Evolutionary conservation across 2,888 invertebrate species (phyloP).

Genomic region (Laspeyria flexula): DNA sequence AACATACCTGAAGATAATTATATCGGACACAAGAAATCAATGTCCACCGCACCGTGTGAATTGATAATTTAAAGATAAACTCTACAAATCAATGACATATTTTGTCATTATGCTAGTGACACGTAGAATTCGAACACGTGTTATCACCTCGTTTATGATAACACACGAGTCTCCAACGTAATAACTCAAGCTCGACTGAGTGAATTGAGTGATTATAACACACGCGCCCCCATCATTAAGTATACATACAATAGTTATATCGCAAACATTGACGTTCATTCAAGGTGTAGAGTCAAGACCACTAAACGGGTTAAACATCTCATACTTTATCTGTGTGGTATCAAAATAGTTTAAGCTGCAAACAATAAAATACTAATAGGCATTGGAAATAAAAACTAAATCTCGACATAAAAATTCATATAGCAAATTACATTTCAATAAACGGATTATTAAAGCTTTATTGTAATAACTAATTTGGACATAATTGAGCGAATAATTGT

Average conservation of each 20-base stretch:
- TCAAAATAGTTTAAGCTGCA: no score
- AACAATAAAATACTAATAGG: no score
- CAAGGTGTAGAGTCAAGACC: no score
- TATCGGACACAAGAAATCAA: conserved; percentile 18
- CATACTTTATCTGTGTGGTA: no score
- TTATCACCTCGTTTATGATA: conserved; percentile 26
- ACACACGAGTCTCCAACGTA: conserved; percentile 29
- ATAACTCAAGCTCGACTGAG: conserved; percentile 38
- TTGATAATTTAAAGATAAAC: conserved; percentile 14
- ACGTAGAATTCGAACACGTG: conserved; percentile 6
- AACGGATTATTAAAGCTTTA: no score
- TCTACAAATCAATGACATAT: conserved; percentile 9
- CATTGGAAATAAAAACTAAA: no score
- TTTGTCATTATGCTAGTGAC: conserved; percentile 9
- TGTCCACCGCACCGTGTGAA: conserved; percentile 15
- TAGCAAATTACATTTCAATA: no score
- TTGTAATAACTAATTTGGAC: no score
- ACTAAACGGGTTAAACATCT: no score
- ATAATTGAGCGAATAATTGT: no score
- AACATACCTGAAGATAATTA: conserved; percentile 19
- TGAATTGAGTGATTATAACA: conserved; percentile 4
- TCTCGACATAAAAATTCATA: no score
- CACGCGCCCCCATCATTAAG: conserved; percentile 10
- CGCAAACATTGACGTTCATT: not conserved
- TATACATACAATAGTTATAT: conserved; percentile 9